A percentile compares a stretch with the other conserved stretches of the same genome.
phyloP scores from a whole-genome alignment of 2,113 vertebrate species.

The Danio rerio region DNA sequence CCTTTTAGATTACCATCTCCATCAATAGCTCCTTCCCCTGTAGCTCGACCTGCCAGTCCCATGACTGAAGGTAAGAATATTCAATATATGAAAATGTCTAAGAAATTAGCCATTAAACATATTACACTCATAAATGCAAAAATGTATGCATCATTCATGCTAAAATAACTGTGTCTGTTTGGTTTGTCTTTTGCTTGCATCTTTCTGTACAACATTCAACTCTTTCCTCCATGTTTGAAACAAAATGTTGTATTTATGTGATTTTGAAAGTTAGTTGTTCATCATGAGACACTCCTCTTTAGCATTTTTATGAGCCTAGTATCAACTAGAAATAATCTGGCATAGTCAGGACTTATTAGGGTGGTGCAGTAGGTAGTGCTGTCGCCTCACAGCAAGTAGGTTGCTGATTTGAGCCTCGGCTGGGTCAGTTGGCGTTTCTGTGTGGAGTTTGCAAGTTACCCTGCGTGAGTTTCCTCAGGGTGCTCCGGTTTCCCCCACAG shows the following conservation, averaged over 20 bases:
- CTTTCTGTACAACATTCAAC: constrained; percentile 51
- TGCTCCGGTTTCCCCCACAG: too few relatives aligned
- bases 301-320: background rate
- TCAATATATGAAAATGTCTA: background rate
- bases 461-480: too few relatives aligned
- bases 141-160: constrained; percentile 43
- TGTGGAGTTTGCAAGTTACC: too few relatives aligned
- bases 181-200: constrained; percentile 44
- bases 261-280: background rate
- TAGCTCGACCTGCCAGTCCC: constrained; percentile 68
- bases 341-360: background rate
- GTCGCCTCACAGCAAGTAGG: too few relatives aligned
- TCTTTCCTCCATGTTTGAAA: constrained; percentile 77
- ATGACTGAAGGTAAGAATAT: constrained; percentile 83
- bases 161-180: constrained; percentile 41
- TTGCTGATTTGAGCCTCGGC: too few relatives aligned
- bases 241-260: constrained; percentile 76
- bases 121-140: background rate
- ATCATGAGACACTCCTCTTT: background rate
- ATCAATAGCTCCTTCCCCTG: constrained; percentile 70
- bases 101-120: background rate
- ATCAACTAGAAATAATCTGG: background rate
- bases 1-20: constrained; percentile 65
- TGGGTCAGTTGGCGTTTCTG: too few relatives aligned
- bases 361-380: too few relatives aligned